Base-by-base conservation (phyloP, 2,888 invertebrate genomes). In the Palloptera scutellata region DNA sequence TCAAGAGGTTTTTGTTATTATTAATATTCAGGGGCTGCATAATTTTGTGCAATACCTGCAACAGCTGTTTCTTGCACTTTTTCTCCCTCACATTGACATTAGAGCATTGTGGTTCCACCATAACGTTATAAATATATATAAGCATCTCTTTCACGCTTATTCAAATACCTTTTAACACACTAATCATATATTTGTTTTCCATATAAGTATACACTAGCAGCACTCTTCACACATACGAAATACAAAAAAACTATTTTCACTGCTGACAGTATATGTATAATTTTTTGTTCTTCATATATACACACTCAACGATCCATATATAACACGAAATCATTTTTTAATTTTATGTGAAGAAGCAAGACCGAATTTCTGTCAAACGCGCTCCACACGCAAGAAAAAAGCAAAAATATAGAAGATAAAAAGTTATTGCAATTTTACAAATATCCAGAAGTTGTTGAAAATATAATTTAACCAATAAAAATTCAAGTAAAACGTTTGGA, bases 401-500 rank as follows among this genome's bases (percentile, higher is more conserved):
- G 12, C 17, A 17, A 20, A 59, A 42, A 52, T 6, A n/a, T n/a
- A 15, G 41, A 42, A 42, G 15, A 19, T 42, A 48, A 13, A 13
- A 48, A n/a, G 64, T 48, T n/a, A n/a, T 48, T 48, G 13, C n/a
- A 15, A 48, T 48, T 30, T 30, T 30, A 48, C n/a, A 68, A 54
- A 70, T 72, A 66, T 67, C 54, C 19, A 41, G 17, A 20, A 59
- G 41, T 51, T 6, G 9, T 17, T 10, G 52, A 42, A 42, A 20
- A 19, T 42, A 48, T 11, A 13, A 48, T 48, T 67, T 48, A 48
- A n/a, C n/a, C n/a, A n/a, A n/a, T 48, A n/a, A n/a, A 15, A 15
- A 48, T 48, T 30, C 30, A 6, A 48, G 10, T 68, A 54, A 70
- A 72, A 66, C 69, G 64, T 43, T 59, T 63, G 57, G 58, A 67